Base-by-base conservation (phyloP, 2,797 vertebrate genomes). In the Mormyrus hasselquistii region DNA sequence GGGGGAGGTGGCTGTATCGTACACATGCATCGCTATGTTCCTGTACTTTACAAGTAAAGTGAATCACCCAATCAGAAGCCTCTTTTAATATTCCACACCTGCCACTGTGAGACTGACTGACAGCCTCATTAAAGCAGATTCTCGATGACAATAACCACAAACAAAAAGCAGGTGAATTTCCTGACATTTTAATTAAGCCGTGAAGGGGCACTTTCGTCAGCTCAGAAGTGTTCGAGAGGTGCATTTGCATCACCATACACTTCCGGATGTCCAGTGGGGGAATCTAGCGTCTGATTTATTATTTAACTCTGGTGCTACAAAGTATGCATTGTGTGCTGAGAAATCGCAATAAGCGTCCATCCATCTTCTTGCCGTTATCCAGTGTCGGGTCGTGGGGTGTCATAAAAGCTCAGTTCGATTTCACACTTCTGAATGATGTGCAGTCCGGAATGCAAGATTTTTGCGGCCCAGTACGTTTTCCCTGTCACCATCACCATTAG, bases 141-240 rank as follows among this genome's bases (percentile, higher is more conserved):
- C 90, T 94, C 92, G 93, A 94, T 95, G 94, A 95, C 95, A 96
- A 95, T 96, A 95, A 96, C 96, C 96, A 96, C 96, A 94, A 94
- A 96, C 95, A 95, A 96, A 95, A 96, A 73, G 65, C 96, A 96
- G 95, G 94, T 95, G 96, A 96, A 96, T 96, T 96, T 93, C 93
- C 93, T 89, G 0, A 94, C 91, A 92, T 93, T 65, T 62, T 87
- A 87, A 87, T 65, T 87, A 87, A 47, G 34, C 34, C 10, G 4
- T 2, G 14, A 62, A 41, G 57, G 53, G 34, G 16, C 6, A 16
- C 29, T 44, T 41, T n/a, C 34, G 0, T 85, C 47, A 25, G 85
- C 7, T 86, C 12, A 6, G 52, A 38, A 86, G 50, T 38, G 12
- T 86, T 25, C 2, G 9, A 49, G 25, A 9, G 85, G 85, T 29